Base-by-base conservation (phyloP, 1,140 invertebrate genomes). In the Monomorium pharaonis region DNA sequence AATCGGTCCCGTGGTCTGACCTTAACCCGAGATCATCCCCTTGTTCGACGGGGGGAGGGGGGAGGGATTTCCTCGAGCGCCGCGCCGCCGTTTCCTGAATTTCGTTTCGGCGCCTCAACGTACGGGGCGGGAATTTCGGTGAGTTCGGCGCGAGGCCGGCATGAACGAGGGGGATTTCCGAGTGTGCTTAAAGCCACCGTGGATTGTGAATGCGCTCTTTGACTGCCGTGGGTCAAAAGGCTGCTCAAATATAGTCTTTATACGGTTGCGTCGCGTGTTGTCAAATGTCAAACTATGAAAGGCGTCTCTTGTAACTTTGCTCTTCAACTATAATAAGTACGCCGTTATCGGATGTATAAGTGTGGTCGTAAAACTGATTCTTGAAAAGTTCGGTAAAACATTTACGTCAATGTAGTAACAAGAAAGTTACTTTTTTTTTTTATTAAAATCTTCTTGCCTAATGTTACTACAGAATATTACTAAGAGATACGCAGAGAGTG, bases 21-120 rank as follows among this genome's bases (percentile, higher is more conserved):
- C 92, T 92, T 92, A 92, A 92, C 91, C 90, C 80, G 75, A 62
- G 78, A 78, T 88, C 84, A 60, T 84, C 83, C 78, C 70, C 81
- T 90, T 69, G 27, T 37, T 54, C 42, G 54, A 44, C 33, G 51
- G 16, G 56, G 51, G 16, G 37, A 37, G 7, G 37, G 37, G 37
- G 37, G 27, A n/a, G 63, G 51, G 54, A 2, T 18, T 87, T 76
- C 62, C 56, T 27, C 27, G 42, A 30, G 47, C 72, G 30, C 27
- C 47, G 16, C 51, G 67, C 54, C 54, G 65, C 49, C 74, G 88
- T 84, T 84, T 89, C 88, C 74, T 54, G 84, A 89, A 89, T 84
- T 86, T 89, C 87, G 87, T 87, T 83, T 83, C 37, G 47, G 5
- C 62, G 30, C 33, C 49, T 78, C 47, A 44, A 54, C 33, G 72